Evolutionary conservation across 2,113 vertebrate genomes (phyloP).

Genomic region (Syngnathoides biaculeatus): DNA sequence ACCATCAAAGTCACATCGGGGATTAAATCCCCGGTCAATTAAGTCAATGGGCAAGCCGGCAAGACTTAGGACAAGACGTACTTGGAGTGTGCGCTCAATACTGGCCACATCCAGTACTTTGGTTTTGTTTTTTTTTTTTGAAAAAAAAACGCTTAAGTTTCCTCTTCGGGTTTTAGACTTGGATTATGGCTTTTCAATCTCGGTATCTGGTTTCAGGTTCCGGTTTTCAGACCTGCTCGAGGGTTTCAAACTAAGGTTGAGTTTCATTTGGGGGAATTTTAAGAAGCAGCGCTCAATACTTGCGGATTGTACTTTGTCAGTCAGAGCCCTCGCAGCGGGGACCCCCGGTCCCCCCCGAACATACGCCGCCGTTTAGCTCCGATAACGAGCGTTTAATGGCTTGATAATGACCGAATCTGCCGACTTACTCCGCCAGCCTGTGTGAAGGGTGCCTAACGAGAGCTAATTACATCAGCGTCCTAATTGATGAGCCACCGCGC

Average conservation of each 20-base stretch:
- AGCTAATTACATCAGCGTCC: constrained; percentile 56
- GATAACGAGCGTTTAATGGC: constrained; percentile 9
- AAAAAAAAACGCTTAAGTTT: too few species aligned
- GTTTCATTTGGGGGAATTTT: too few species aligned
- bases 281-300: too few species aligned
- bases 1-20: constrained; percentile 21
- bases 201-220: too few species aligned
- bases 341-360: background rate
- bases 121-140: too few species aligned
- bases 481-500: constrained; percentile 49
- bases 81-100: background rate
- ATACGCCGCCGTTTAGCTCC: background rate
- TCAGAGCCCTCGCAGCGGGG: background rate
- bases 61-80: background rate
- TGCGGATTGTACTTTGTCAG: too few species aligned
- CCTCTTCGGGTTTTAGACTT: too few species aligned
- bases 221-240: too few species aligned
- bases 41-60: constrained; percentile 5
- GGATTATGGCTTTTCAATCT: too few species aligned
- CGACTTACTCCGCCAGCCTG: constrained; percentile 27
- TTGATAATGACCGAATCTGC: background rate
- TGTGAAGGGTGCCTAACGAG: constrained; percentile 46
- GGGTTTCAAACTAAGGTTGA: too few species aligned
- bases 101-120: background rate
- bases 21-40: constrained; percentile 7